Evolutionary conservation across 2,797 vertebrate genomes (phyloP).

Genomic region (Crocidura indochinensis): DNA sequence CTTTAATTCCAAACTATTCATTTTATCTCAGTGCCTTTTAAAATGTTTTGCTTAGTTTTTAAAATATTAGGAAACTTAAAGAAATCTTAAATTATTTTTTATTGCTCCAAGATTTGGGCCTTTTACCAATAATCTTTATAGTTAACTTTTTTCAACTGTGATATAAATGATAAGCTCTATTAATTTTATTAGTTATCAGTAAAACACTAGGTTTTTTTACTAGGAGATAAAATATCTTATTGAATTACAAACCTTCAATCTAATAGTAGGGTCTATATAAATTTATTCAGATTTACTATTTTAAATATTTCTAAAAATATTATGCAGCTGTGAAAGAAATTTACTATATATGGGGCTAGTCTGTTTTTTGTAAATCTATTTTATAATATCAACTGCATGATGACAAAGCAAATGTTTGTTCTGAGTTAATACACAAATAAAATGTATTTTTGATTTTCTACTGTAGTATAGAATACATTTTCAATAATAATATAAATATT

Average conservation of each 20-base stretch:
- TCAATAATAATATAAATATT: constrained; percentile 46
- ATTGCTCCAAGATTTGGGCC: background rate
- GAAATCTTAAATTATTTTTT: background rate
- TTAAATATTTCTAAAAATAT: constrained; percentile 26
- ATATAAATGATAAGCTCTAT: constrained; percentile 18
- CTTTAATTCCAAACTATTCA: constrained; percentile 1
- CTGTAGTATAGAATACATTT: constrained; percentile 49
- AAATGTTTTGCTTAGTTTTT: constrained; percentile 5
- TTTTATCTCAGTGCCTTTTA: background rate
- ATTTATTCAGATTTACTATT: constrained; percentile 4
- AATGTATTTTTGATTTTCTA: constrained; percentile 53
- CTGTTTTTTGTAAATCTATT: constrained; percentile 21
- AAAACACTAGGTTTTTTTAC: background rate
- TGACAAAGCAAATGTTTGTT: constrained; percentile 61
- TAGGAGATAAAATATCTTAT: background rate
- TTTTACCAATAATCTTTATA: constrained; percentile 27
- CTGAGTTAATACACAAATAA: constrained; percentile 59
- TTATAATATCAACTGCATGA: constrained; percentile 49
- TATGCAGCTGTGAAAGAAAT: constrained; percentile 39
- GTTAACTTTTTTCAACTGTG: background rate
- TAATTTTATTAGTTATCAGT: constrained; percentile 8
- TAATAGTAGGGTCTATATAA: constrained; percentile 28
- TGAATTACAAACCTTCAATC: background rate
- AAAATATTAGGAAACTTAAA: constrained; percentile 28
- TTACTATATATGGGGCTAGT: background rate